These are phyloP conservation scores for Buathra laborator DNA, from an alignment of 2,888 invertebrate species.

Conservation along the genomic window DNA sequence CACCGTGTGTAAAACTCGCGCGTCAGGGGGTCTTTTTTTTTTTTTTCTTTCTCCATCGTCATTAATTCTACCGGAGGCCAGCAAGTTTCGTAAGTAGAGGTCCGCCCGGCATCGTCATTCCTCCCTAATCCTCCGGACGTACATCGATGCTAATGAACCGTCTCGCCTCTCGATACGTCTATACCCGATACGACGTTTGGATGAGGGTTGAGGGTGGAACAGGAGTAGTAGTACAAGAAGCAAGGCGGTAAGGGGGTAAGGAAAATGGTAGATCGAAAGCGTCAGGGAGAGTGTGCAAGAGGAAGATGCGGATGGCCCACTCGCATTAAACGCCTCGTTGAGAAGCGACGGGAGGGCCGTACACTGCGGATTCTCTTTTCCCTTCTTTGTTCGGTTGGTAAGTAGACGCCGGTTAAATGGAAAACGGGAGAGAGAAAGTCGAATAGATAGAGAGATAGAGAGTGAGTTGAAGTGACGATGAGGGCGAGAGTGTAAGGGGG, in stretches of 20 bases:
- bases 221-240: constrained; percentile 29
- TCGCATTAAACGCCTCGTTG: constrained; percentile 69
- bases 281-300: constrained; percentile 22
- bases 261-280: constrained; percentile 39
- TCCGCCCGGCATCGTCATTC: constrained; percentile 15
- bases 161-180: constrained; percentile 65
- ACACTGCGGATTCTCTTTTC: constrained; percentile 56
- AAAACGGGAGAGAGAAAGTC: constrained; percentile 29
- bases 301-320: constrained; percentile 60
- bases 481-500: constrained; percentile 29
- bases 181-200: constrained; percentile 14
- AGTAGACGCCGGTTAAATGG: constrained; percentile 60
- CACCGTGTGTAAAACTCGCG: background rate
- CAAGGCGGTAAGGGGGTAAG: constrained; percentile 8
- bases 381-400: constrained; percentile 60
- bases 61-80: constrained; percentile 58
- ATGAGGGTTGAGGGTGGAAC: constrained; percentile 5
- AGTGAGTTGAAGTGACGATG: constrained; percentile 41
- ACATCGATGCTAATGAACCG: constrained; percentile 66
- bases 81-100: constrained; percentile 47
- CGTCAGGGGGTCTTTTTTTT: constrained; percentile 37
- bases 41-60: constrained; percentile 20
- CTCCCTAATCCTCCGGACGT: constrained; percentile 29
- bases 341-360: constrained; percentile 61
- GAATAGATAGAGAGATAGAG: constrained; percentile 17